A percentile compares a stretch with the other conserved stretches of the same genome.
Conservation (phyloP, 2,797 vertebrate species). For the Rhabdophis nuchalis region DNA sequence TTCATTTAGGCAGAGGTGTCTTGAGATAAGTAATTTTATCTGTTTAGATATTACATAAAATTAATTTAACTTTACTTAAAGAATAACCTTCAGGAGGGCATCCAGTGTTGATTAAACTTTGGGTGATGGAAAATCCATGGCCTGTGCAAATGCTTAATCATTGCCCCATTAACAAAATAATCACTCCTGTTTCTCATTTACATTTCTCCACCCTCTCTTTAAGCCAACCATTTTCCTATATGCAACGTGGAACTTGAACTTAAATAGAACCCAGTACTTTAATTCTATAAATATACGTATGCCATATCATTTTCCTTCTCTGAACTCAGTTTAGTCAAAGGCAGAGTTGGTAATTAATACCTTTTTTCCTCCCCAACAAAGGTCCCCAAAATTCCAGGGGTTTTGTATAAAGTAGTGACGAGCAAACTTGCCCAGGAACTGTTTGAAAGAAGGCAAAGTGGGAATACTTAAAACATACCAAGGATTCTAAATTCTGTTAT, state of each 20-base stretch:
- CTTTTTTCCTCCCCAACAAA: background rate
- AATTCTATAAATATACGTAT: background rate
- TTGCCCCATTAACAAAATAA: background rate
- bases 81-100: conserved; percentile 20
- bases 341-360: background rate
- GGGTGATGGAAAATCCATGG: background rate
- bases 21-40: background rate
- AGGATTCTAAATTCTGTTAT: background rate
- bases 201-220: background rate
- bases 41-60: background rate
- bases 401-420: background rate
- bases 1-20: background rate
- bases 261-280: background rate
- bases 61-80: background rate
- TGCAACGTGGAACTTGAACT: background rate
- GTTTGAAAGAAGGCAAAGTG: background rate
- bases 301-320: background rate
- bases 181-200: background rate
- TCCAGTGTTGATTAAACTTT: conserved; percentile 3
- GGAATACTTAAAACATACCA: background rate
- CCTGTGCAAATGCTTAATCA: conserved; percentile 9
- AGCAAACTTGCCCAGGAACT: background rate
- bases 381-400: background rate
- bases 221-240: background rate
- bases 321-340: background rate